Evolutionary conservation across 2,113 vertebrate species (phyloP), one percentile per base, ranked within the genome.

Genomic region (Eulemur rufifrons): DNA sequence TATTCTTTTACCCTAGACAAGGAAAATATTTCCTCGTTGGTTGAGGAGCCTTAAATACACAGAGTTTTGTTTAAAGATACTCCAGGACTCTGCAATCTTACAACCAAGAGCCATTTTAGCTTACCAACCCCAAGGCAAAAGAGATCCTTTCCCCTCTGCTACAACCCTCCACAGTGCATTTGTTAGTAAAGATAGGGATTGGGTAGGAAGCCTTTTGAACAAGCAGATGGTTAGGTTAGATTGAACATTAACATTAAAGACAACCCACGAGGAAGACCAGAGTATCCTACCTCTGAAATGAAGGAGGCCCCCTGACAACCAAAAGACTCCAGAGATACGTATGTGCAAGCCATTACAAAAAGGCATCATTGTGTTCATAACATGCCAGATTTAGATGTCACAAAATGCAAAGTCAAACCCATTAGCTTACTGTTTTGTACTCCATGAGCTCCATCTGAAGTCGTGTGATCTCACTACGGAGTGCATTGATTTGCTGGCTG

Each of bases 381-480:
- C 9, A 74, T 15, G 20, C 5, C 14, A 47, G 29, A 7, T n/a
- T 39, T 37, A 47, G 13, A 29, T 34, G 45, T 39, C 66, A 66
- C 54, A 50, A 78, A 71, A 76, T 13, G 34, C 13, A 32, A 95
- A 89, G 39, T 18, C 94, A 66, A 76, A 15, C 39, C 17, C 42
- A 89, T 14, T 8, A 10, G 84, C 99, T 99, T 97, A 99, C 99
- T 86, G 99, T 99, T 98, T 99, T 99, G 97, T 99, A 99, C 95
- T 99, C 99, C 99, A 99, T 99, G 63, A 99, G 99, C 89, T 99
- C 99, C 99, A 99, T 99, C 98, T 99, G 99, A 15, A 99, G 99
- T 1, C 99, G 99, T 0, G 99, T 98, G 64, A 99, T 99, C 98
- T 99, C 99, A 0, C 99, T 99, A 47, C 99, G 98, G 89, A 99